Evolutionary conservation across 2,888 invertebrate genomes (phyloP).

Genomic region (Sminthurinus aureus): DNA sequence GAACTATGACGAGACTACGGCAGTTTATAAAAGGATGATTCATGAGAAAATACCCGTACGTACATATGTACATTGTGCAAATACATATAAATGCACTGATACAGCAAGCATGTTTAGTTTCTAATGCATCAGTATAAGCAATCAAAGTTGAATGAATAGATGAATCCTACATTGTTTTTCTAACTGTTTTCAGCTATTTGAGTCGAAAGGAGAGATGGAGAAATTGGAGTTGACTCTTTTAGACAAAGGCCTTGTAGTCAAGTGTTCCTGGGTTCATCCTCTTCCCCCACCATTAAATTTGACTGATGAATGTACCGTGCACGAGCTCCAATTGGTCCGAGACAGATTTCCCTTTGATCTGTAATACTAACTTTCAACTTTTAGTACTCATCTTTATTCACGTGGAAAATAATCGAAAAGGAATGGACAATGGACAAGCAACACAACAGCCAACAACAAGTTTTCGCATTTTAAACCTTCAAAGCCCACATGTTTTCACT

Average conservation of each 20-base stretch:
- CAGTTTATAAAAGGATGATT: background rate
- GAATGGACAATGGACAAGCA: background rate
- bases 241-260: background rate
- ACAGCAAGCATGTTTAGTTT: too few relatives aligned
- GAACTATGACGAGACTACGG: background rate
- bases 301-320: background rate
- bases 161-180: background rate
- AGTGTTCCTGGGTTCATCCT: background rate
- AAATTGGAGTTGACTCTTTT: background rate
- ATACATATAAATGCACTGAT: too few relatives aligned
- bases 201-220: background rate
- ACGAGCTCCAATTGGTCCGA: background rate
- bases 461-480: background rate
- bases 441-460: background rate
- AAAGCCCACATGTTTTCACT: background rate
- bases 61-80: background rate
- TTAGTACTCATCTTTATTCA: background rate
- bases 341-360: background rate
- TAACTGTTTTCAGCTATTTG: background rate
- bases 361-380: background rate
- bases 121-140: too few relatives aligned
- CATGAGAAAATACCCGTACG: background rate
- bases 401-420: background rate
- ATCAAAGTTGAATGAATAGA: background rate
- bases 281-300: background rate